Base-by-base conservation (phyloP, 2,888 invertebrate genomes). In the Parochlus steinenii region DNA sequence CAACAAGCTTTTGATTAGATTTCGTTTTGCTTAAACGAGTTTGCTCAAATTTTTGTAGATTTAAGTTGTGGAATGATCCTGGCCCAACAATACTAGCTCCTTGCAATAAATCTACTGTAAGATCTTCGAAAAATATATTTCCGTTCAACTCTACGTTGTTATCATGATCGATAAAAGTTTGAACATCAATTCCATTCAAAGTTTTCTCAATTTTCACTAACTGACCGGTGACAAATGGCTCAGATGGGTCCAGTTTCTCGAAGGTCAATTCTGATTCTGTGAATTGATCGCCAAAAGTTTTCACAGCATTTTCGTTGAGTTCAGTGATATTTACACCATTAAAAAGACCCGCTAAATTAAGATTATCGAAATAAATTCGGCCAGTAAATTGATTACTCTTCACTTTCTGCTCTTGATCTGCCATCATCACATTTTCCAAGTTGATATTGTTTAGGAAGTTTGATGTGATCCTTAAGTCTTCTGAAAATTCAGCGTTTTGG, bases 331-430 rank as follows among this genome's bases (percentile, higher is more conserved):
- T 56, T 1, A 63, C 48, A 1, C 55, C 56, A 40, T 62, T 61
- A 35, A 55, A 60, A 8, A 52, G 40, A 2, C 61, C 66, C 5
- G 42, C 44, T 0, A 65, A 39, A 10, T 49, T 44, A 3, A 71
- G 45, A 39, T 61, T 54, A 26, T 62, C 53, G 20, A 71, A 62
- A 29, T 48, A 50, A 2, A 65, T 52, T 33, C 57, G 49, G 2
- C 62, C 62, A 3, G 55, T 50, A 2, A 67, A 43, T 6, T 46
- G 42, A 6, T 51, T 47, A 1, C 64, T 37, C 28, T 55, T 45
- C 2, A 72, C 45, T 1, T 48, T 43, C 50, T 71, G 69, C 2
- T 56, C 50, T 0, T 62, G 61, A 31, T 65, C 55, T 39, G 54
- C 51, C 3, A 65, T 65, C 1, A 69, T 47, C 40, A 70, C 62